phyloP scores from a whole-genome alignment of 2,113 vertebrate species.

The Indri indri region DNA sequence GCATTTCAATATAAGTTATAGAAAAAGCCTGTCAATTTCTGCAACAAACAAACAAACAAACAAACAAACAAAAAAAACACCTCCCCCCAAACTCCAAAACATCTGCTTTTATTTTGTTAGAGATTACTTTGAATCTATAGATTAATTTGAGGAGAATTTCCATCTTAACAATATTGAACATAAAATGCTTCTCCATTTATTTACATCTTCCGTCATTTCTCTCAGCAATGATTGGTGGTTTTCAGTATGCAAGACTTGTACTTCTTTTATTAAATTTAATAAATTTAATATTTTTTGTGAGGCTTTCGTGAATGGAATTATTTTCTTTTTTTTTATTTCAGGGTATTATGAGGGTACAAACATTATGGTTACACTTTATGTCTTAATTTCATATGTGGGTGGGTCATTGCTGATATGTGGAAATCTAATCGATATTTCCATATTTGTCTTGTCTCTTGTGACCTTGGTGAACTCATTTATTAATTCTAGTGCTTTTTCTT shows the following conservation, averaged over 20 bases:
- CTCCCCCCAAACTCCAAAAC: background rate
- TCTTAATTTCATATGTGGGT: background rate
- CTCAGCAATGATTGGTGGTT: background rate
- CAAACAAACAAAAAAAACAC: background rate
- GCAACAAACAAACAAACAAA: background rate
- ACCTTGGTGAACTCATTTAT: background rate
- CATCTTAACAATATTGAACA: background rate
- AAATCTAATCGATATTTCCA: background rate
- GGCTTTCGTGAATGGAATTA: background rate
- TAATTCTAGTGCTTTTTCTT: background rate
- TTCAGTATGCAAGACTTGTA: background rate
- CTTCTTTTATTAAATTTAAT: constrained; percentile 23
- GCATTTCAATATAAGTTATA: background rate
- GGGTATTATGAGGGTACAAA: too few species aligned
- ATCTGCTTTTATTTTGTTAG: background rate
- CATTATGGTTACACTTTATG: too few species aligned
- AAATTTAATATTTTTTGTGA: too few species aligned
- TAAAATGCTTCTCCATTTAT: background rate
- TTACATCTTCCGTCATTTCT: background rate
- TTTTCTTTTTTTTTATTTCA: too few species aligned
- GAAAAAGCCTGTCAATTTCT: background rate
- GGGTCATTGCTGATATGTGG: background rate
- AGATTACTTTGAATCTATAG: background rate
- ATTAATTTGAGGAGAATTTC: background rate
- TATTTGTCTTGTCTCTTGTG: background rate